Conservation (phyloP, 2,113 vertebrate species). For the Channa maculata region DNA sequence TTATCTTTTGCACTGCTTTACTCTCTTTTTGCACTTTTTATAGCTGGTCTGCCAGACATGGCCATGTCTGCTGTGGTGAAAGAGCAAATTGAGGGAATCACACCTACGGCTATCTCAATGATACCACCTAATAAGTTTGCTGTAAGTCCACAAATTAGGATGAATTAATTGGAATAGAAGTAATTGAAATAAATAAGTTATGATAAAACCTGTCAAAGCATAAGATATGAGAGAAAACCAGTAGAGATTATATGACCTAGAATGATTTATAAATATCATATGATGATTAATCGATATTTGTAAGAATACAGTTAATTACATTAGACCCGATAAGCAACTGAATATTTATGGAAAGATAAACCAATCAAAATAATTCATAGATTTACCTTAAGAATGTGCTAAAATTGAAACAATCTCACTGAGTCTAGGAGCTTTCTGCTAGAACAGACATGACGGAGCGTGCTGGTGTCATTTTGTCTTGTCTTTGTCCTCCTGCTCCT, state of each 20-base stretch:
- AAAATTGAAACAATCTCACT: too few relatives aligned
- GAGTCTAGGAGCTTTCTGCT: too few relatives aligned
- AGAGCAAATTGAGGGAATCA: conserved; percentile 85
- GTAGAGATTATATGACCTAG: neutral
- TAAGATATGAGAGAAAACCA: neutral
- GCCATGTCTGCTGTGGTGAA: conserved; percentile 84
- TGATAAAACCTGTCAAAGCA: neutral
- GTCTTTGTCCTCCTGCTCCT: neutral
- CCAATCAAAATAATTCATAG: too few relatives aligned
- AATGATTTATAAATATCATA: neutral
- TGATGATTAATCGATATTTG: neutral
- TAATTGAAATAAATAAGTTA: too few relatives aligned
- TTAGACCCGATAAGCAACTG: too few relatives aligned
- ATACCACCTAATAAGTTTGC: conserved; percentile 81
- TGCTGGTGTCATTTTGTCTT: neutral
- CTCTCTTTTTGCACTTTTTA: neutral
- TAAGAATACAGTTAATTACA: neutral
- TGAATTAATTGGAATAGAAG: too few relatives aligned
- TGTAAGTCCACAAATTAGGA: conserved; percentile 69
- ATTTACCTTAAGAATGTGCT: too few relatives aligned
- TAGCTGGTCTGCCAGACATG: conserved; percentile 85
- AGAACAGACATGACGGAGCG: too few relatives aligned
- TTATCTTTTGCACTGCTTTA: too few relatives aligned
- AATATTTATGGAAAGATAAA: too few relatives aligned
- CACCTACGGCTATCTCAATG: conserved; percentile 78